Conservation (phyloP, 2,888 invertebrate genomes). For the Clitarchus hookeri region DNA sequence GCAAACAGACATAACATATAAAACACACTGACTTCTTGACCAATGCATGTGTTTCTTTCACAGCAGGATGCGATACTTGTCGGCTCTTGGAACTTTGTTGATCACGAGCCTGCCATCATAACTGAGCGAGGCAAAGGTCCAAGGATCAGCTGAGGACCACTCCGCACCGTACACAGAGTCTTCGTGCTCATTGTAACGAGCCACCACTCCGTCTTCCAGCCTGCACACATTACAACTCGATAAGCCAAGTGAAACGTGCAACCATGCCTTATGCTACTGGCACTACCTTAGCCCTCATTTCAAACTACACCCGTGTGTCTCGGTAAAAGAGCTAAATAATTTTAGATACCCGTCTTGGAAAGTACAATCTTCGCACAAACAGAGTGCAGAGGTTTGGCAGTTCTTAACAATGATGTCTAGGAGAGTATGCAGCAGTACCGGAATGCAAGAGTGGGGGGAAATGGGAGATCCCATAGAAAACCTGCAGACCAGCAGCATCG, state of each 20-base stretch:
- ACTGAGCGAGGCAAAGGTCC: conserved; percentile 98
- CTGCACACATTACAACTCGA: conserved; percentile 52
- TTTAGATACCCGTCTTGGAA: too few species aligned
- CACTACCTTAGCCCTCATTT: too few species aligned
- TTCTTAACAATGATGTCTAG: too few species aligned
- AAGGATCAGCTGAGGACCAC: conserved; percentile 97
- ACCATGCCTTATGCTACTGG: neutral
- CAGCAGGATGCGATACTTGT: conserved; percentile 90
- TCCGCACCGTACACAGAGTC: conserved; percentile 97
- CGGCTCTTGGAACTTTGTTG: conserved; percentile 89
- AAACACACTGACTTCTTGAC: neutral
- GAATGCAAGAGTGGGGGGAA: too few species aligned
- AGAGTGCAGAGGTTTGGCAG: too few species aligned
- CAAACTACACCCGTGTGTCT: too few species aligned
- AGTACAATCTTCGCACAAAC: too few species aligned
- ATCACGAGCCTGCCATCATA: conserved; percentile 95
- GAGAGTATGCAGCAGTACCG: too few species aligned
- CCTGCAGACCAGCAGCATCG: too few species aligned
- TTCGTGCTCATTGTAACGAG: conserved; percentile 95
- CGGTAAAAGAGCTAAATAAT: too few species aligned
- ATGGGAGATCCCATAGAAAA: too few species aligned
- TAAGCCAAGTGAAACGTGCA: neutral
- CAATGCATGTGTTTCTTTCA: conserved; percentile 55
- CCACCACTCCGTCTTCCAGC: conserved; percentile 84
- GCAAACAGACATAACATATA: neutral